Evolutionary conservation across 1,140 invertebrate species (phyloP).

Genomic region (Tribolium madens): DNA sequence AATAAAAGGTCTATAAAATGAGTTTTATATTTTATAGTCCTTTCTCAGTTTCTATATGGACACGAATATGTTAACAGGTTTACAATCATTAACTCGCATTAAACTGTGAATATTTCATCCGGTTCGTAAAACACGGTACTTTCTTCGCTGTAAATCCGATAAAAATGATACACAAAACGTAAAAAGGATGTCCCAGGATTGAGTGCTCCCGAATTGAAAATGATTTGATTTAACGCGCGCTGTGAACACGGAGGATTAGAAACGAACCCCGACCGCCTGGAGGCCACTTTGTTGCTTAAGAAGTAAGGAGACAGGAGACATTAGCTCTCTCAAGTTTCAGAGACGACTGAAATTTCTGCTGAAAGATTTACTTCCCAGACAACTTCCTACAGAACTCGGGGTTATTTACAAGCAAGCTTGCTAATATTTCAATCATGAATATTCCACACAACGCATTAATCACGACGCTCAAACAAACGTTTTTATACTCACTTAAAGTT

Average conservation of each 20-base stretch:
- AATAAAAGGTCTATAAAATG: constrained; percentile 38
- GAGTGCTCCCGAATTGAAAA: constrained; percentile 32
- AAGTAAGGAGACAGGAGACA: constrained; percentile 25
- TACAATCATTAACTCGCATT: constrained; percentile 41
- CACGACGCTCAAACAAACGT: background rate
- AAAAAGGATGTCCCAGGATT: constrained; percentile 17
- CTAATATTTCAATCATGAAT: constrained; percentile 30
- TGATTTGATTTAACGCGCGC: constrained; percentile 32
- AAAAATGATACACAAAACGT: background rate
- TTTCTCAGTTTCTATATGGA: background rate
- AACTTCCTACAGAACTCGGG: constrained; percentile 15
- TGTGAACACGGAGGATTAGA: constrained; percentile 28
- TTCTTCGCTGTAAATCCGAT: background rate
- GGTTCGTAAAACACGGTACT: constrained; percentile 5
- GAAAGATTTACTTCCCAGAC: constrained; percentile 29
- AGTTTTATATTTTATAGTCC: constrained; percentile 42
- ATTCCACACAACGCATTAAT: constrained; percentile 23
- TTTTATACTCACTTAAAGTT: background rate
- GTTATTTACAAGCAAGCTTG: constrained; percentile 27
- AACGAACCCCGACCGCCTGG: constrained; percentile 23
- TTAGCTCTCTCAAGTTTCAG: constrained; percentile 21
- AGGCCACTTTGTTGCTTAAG: constrained; percentile 33
- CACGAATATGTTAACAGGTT: constrained; percentile 37
- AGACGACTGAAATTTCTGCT: constrained; percentile 20
- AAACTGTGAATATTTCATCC: constrained; percentile 10